Conservation (phyloP, 1,140 invertebrate genomes). For the Drosophila sturtevanti region DNA sequence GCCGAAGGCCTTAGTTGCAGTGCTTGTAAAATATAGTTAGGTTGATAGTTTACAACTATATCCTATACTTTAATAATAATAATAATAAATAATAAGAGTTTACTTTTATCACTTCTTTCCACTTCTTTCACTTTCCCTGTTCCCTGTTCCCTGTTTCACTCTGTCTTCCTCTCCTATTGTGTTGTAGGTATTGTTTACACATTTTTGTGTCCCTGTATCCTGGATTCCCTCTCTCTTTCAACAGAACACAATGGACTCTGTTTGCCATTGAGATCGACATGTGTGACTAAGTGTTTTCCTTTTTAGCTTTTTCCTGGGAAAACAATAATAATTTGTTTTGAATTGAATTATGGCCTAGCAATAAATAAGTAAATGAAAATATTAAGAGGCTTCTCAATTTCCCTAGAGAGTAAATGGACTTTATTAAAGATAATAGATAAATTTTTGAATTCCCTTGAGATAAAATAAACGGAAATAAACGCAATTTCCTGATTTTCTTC, state of each 20-base stretch:
- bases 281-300: slow-evolving; percentile 7
- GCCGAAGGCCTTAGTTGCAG: no score
- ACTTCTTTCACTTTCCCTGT: not conserved
- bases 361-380: slow-evolving; percentile 5
- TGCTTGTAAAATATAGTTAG: no score
- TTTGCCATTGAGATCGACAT: not conserved
- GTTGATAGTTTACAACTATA: no score
- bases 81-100: no score
- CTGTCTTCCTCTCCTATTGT: not conserved
- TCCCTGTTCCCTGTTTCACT: not conserved
- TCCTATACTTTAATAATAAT: no score
- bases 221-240: not conserved
- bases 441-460: not conserved
- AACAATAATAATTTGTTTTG: slow-evolving; percentile 5
- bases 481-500: slow-evolving; percentile 2
- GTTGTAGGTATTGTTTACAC: not conserved
- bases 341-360: slow-evolving; percentile 6
- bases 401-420: not conserved
- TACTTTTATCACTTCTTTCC: no score
- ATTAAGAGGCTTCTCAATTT: slow-evolving; percentile 6
- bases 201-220: not conserved
- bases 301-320: not conserved
- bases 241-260: slow-evolving; percentile 10
- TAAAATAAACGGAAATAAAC: not conserved
- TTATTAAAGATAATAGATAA: not conserved